These are phyloP conservation scores for Poeciliopsis gracilis DNA, from an alignment of 2,797 vertebrate genomes.

Conservation along the genomic window DNA sequence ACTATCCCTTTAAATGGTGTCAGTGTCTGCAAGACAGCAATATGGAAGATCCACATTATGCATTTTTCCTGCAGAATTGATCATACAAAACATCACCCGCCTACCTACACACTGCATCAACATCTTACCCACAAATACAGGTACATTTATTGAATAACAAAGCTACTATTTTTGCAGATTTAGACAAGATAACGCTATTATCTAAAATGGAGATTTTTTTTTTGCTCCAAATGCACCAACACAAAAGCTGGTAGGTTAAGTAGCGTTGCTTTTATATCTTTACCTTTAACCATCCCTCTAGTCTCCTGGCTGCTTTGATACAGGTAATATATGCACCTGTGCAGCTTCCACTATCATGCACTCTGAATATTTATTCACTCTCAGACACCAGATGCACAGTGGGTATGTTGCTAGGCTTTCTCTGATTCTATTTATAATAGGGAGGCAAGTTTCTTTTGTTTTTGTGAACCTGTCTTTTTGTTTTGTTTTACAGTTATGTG, in stretches of 20 bases:
- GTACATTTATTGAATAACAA: slow-evolving; percentile 68
- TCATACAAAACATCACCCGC: slow-evolving; percentile 54
- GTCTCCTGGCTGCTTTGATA: slow-evolving; percentile 76
- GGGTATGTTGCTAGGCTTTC: slow-evolving; percentile 77
- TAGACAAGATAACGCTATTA: slow-evolving; percentile 66
- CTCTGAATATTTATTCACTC: slow-evolving; percentile 80
- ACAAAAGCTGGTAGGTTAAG: slow-evolving; percentile 75
- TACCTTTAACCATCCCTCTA: slow-evolving; percentile 76
- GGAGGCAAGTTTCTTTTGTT: slow-evolving; percentile 64
- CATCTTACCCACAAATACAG: slow-evolving; percentile 36
- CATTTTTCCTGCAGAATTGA: slow-evolving; percentile 49
- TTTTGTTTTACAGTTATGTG: slow-evolving; percentile 46
- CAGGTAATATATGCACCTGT: slow-evolving; percentile 83
- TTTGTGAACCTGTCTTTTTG: slow-evolving; percentile 59
- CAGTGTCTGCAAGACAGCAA: slow-evolving; percentile 52
- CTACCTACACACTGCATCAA: slow-evolving; percentile 52
- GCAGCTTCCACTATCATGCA: slow-evolving; percentile 74
- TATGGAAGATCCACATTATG: slow-evolving; percentile 62
- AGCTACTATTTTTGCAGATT: slow-evolving; percentile 64
- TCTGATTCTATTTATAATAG: slow-evolving; percentile 81
- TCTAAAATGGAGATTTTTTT: slow-evolving; percentile 64
- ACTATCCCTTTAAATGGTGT: slow-evolving; percentile 39
- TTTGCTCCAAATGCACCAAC: slow-evolving; percentile 65
- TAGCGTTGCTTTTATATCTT: slow-evolving; percentile 77
- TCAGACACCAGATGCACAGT: slow-evolving; percentile 78